Evolutionary conservation across 2,888 invertebrate genomes (phyloP).

Genomic region (Harpagoxenus sublaevis): DNA sequence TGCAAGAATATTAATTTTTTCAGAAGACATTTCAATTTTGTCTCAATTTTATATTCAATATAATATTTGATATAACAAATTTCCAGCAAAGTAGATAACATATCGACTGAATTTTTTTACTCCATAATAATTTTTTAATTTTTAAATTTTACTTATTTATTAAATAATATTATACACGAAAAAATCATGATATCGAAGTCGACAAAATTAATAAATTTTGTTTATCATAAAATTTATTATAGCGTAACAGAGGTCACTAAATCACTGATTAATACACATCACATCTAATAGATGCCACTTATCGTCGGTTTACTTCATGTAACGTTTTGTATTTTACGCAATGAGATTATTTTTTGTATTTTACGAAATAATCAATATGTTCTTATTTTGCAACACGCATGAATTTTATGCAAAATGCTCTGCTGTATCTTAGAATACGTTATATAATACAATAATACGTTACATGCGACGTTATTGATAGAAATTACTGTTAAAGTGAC

Average conservation of each 20-base stretch:
- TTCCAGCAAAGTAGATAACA: background rate
- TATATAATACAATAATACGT: background rate
- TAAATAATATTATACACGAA: background rate
- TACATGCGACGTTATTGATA: background rate
- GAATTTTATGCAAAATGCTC: background rate
- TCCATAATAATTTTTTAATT: background rate
- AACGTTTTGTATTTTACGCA: background rate
- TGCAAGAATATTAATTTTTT: background rate
- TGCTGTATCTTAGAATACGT: background rate
- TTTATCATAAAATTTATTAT: conserved; percentile 1
- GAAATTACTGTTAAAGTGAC: background rate
- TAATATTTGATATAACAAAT: background rate
- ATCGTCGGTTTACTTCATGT: background rate
- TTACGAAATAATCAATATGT: background rate
- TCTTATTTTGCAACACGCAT: background rate
- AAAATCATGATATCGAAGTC: background rate
- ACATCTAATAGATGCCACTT: conserved; percentile 34
- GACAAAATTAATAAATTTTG: background rate
- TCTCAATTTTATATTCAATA: background rate
- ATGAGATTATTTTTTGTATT: background rate
- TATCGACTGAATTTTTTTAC: conserved; percentile 22
- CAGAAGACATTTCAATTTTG: background rate
- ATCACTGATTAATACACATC: background rate
- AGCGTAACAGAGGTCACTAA: background rate
- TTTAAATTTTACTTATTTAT: background rate